These are phyloP conservation scores for Dryobotodes eremita DNA, from an alignment of 2,888 invertebrate species.

Conservation along the genomic window DNA sequence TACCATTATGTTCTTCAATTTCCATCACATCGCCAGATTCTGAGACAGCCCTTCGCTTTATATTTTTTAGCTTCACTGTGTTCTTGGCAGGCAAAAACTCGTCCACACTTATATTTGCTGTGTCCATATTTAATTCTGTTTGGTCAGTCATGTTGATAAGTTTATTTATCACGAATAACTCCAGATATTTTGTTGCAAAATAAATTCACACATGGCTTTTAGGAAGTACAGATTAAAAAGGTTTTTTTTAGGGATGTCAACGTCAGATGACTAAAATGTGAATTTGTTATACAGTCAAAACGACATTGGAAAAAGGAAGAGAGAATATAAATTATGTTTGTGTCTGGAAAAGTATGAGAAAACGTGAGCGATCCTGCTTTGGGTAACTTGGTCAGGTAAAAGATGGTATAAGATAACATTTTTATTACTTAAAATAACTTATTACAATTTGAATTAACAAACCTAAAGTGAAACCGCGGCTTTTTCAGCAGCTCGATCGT, in stretches of 20 bases:
- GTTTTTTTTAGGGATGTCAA: slow-evolving; percentile 9
- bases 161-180: slow-evolving; percentile 21
- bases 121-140: slow-evolving; percentile 80
- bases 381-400: neutral
- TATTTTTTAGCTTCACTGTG: slow-evolving; percentile 86
- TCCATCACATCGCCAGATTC: slow-evolving; percentile 92
- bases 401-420: neutral
- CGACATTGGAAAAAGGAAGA: neutral
- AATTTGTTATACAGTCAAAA: neutral
- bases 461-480: neutral
- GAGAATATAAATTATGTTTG: neutral
- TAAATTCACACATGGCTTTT: slow-evolving; percentile 67
- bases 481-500: neutral
- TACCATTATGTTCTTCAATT: slow-evolving; percentile 92
- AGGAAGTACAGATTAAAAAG: slow-evolving; percentile 54
- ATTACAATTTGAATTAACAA: too few relatives aligned
- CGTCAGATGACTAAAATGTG: neutral
- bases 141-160: slow-evolving; percentile 43
- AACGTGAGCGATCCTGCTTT: neutral
- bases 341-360: neutral
- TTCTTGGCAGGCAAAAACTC: slow-evolving; percentile 90
- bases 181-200: slow-evolving; percentile 53
- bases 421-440: neutral
- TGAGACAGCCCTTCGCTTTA: slow-evolving; percentile 87
- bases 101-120: slow-evolving; percentile 88